Conservation (phyloP, 2,113 vertebrate genomes). For the Phyllostomus hastatus region DNA sequence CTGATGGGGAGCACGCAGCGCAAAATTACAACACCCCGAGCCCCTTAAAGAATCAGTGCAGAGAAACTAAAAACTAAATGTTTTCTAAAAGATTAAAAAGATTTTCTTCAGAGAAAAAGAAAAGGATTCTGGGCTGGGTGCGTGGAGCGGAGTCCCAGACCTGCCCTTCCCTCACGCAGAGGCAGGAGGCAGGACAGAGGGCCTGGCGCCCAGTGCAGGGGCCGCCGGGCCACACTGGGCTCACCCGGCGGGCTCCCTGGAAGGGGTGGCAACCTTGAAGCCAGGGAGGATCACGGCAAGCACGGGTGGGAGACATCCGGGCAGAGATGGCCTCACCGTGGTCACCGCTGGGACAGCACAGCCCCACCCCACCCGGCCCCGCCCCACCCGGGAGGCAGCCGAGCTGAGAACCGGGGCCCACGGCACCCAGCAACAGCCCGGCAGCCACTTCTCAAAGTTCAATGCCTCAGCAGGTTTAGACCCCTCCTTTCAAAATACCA, state of each 20-base stretch:
- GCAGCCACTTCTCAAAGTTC: constrained; percentile 65
- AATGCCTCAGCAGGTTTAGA: constrained; percentile 72
- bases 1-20: accelerated
- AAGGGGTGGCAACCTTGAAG: neutral
- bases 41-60: neutral
- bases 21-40: neutral
- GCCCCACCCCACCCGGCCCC: neutral
- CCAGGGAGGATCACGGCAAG: accelerated
- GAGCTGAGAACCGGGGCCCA: too few relatives aligned
- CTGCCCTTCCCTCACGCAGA: accelerated
- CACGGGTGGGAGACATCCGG: neutral
- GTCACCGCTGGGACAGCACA: neutral
- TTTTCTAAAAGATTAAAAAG: neutral
- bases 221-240: neutral
- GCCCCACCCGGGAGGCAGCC: neutral
- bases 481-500: constrained; percentile 73
- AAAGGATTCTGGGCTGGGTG: neutral
- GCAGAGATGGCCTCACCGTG: neutral
- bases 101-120: neutral
- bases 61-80: neutral
- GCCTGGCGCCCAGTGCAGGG: accelerated
- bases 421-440: neutral
- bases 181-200: accelerated
- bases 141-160: too few relatives aligned
- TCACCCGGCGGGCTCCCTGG: neutral